These are phyloP conservation scores for Amia ocellicauda DNA, from an alignment of 2,113 vertebrate genomes.

Conservation along the genomic window DNA sequence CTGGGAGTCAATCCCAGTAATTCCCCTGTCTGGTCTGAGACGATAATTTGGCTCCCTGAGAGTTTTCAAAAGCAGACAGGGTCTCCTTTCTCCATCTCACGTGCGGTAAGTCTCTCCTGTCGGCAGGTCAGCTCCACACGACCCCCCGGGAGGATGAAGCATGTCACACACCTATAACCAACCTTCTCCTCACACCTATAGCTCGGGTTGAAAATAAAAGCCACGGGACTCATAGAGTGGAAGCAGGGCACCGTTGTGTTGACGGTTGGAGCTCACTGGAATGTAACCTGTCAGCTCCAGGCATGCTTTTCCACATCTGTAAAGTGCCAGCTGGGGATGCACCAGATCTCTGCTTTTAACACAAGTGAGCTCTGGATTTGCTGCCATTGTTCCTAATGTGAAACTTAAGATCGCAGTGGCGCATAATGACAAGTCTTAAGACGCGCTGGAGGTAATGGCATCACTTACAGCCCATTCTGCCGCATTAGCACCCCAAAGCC, in stretches of 20 bases:
- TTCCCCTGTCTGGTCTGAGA: too few species aligned
- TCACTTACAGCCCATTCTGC: slow-evolving; percentile 10
- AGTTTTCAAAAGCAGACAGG: too few species aligned
- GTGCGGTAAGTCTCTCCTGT: too few species aligned
- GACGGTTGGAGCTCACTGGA: background rate
- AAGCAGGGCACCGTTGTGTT: background rate
- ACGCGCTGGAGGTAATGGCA: background rate
- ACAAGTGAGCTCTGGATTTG: background rate
- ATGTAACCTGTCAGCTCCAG: background rate
- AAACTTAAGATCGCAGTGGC: slow-evolving; percentile 16
- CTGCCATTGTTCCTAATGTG: background rate
- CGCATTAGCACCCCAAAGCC: slow-evolving; percentile 24
- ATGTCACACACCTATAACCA: too few species aligned
- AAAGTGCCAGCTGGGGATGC: background rate
- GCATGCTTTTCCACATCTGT: background rate
- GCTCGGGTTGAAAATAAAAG: too few species aligned
- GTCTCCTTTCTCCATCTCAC: too few species aligned
- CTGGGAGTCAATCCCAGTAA: background rate
- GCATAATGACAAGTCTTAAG: background rate
- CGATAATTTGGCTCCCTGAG: too few species aligned
- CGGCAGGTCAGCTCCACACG: too few species aligned
- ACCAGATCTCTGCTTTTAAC: background rate
- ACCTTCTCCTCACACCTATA: too few species aligned
- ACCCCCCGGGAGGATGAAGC: too few species aligned
- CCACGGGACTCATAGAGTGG: too few species aligned